Conservation (phyloP, 2,113 vertebrate genomes). For the Neoarius graeffei region DNA sequence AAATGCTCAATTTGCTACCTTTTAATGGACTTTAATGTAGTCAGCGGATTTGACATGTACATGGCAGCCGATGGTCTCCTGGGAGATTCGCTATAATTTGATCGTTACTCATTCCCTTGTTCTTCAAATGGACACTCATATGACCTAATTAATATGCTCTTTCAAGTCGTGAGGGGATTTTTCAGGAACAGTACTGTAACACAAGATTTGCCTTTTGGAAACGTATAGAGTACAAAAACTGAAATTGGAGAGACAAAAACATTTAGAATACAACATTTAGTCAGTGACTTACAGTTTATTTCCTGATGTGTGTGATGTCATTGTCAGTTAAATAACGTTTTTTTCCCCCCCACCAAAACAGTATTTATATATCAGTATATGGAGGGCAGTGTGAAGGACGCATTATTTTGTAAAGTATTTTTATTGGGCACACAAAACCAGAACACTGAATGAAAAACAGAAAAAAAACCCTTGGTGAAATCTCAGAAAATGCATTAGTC, state of each 20-base stretch:
- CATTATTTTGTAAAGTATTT: conserved; percentile 18
- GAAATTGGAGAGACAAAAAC: not conserved
- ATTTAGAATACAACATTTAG: not conserved
- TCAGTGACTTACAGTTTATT: not conserved
- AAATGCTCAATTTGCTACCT: not conserved
- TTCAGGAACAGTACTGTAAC: not conserved
- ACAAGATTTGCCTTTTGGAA: not conserved
- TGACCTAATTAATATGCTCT: not conserved
- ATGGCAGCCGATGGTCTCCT: not conserved
- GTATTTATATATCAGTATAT: not conserved
- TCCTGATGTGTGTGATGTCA: not conserved
- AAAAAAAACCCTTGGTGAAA: not conserved
- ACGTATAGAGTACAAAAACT: not conserved
- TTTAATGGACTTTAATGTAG: no score
- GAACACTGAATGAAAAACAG: conserved; percentile 1
- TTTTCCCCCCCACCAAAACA: not conserved
- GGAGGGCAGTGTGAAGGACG: not conserved
- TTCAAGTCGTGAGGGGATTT: not conserved
- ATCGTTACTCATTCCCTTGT: conserved; percentile 8
- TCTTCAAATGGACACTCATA: not conserved
- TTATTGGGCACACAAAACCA: conserved; percentile 28
- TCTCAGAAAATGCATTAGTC: not conserved
- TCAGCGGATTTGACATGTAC: not conserved
- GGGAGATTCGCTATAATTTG: not conserved
- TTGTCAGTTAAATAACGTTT: not conserved